Base-by-base conservation (phyloP, 2,113 vertebrate genomes). In the Ptyas mucosa region DNA sequence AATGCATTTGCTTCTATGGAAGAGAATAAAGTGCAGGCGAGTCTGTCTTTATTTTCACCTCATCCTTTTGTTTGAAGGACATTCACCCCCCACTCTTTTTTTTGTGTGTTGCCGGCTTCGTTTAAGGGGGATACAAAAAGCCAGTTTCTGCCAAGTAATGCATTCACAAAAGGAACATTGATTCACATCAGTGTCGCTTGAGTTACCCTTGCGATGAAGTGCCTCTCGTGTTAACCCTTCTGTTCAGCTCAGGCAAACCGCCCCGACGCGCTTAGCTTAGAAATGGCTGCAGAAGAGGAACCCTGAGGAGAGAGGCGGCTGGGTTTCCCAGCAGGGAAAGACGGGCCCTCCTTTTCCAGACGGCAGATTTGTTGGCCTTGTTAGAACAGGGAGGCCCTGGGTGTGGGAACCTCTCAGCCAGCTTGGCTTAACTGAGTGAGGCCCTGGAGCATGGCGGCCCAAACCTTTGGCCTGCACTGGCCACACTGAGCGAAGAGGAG, bases 1-100 rank as follows among this genome's bases (percentile, higher is more conserved):
- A 99, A 99, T 98, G 99, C 99, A 99, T 99, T 99, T 99, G 99
- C 98, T 98, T 98, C 98, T 98, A 98, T 99, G 98, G 98, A 98
- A 98, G 98, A 97, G 98, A 98, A 98, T 98, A 98, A 98, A 98
- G 98, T 98, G 98, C 98, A 98, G 98, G 98, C 97, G 92, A 96
- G 96, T 97, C 97, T 96, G 97, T 98, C 97, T 98, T 97, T 98
- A 98, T 99, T 99, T 99, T 99, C 99, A 98, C 98, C 98, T 99
- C 98, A 98, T 98, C 97, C 97, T 98, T 98, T 99, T 99, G 98
- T 99, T 98, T 98, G 98, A 98, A 98, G 98, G 98, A 98, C 98
- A 95, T 98, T 94, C 96, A 92, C 86, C 86, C n/a, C 96, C 89
- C 14, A 3, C 14, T n/a, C 21, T 64, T 64, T 51, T 46, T 18